Percentiles rank a stretch among this genome's conserved stretches.
Conservation (phyloP, 2,113 vertebrate genomes). For the Pristiophorus japonicus region DNA sequence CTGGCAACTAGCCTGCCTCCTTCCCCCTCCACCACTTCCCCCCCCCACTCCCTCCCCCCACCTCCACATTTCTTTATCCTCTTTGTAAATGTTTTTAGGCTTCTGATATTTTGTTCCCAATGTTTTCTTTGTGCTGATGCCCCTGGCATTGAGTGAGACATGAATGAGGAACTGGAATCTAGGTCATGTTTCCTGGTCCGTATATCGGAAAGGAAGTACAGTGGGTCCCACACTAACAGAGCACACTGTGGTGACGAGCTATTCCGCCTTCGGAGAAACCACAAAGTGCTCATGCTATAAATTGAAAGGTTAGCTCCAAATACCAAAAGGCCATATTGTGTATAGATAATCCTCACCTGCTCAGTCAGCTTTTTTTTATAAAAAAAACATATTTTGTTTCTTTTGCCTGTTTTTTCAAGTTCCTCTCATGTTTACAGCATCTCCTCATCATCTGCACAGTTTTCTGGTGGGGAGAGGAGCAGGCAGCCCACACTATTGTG, state of each 20-base stretch:
- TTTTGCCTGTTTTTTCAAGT: background rate
- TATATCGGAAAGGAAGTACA: constrained; percentile 48
- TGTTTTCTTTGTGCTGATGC: constrained; percentile 42
- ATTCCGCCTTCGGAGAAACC: constrained; percentile 52
- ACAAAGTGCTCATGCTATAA: constrained; percentile 47
- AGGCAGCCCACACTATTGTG: background rate
- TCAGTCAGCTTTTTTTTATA: background rate
- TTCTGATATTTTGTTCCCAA: rapidly evolving
- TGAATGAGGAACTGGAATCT: constrained; percentile 43
- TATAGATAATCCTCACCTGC: constrained; percentile 16
- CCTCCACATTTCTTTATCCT: background rate
- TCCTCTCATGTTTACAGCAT: background rate
- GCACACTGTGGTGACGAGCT: constrained; percentile 44
- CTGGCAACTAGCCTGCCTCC: background rate
- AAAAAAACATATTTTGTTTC: background rate
- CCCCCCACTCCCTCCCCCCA: background rate
- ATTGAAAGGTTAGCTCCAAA: constrained; percentile 45
- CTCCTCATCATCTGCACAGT: background rate
- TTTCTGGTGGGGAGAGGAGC: background rate
- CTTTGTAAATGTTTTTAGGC: background rate
- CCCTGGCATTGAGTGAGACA: constrained; percentile 25
- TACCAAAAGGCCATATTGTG: constrained; percentile 37
- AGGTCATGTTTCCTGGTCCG: constrained; percentile 47
- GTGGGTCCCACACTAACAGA: constrained; percentile 46
- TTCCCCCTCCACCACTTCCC: background rate